Evolutionary conservation across 2,888 invertebrate genomes (phyloP), one percentile per base, ranked within the genome.

Genomic region (Drosophila prostipennis): DNA sequence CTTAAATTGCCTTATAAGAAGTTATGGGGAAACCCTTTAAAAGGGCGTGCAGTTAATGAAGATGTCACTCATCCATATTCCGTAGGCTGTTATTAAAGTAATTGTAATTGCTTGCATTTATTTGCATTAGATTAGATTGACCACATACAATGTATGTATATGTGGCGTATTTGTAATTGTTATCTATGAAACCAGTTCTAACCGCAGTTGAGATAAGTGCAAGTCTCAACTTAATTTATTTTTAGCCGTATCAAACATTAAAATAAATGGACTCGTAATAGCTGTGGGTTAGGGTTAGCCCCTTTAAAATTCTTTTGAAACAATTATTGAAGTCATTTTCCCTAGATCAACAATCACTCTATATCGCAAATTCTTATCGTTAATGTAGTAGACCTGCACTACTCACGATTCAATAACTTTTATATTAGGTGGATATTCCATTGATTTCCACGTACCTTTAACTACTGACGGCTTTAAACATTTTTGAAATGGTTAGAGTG

Each of bases 11-110:
- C 3, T 29, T 29, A 23, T 10, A 14, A 10, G n/a, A 14, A 3
- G 2, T 45, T 26, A n/a, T 45, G 3, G 14, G 26, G 6, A 45
- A 29, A n/a, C 10, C 14, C 19, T 10, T 19, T 10, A 42, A 42
- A 4, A n/a, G 42, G 19, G 23, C 45, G 45, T 45, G 26, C 26
- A 26, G 14, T 14, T 48, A 32, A 32, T 46, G 8, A 29, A 16
- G 16, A 32, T 48, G 46, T 32, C 46, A 11, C 14, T 32, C 46
- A 46, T 29, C 32, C 16, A 16, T 11, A 48, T 48, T 48, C 3
- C 14, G 6, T 16, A 6, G n/a, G 3, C 14, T 48, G 14, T 16
- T 6, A 48, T 48, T 32, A 16, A 32, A 16, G 14, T 29, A 48
- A 32, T 48, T 48, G 14, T 29, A 48, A 32, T 48, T 48, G 16